phyloP scores from a whole-genome alignment of 2,797 vertebrate species.

The Bovichtus diacanthus region DNA sequence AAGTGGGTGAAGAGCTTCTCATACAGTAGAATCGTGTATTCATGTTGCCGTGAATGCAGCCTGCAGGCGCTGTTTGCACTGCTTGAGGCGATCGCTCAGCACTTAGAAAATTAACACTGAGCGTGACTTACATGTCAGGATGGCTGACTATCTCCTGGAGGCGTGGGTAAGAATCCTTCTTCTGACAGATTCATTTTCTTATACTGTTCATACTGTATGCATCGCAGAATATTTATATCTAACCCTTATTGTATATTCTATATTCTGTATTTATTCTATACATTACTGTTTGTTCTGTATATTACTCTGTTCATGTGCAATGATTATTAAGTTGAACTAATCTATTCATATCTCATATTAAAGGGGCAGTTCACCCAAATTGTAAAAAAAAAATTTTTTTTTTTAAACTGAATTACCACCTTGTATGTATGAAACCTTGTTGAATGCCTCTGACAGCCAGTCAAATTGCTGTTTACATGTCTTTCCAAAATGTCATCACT shows the following conservation, averaged over 20 bases:
- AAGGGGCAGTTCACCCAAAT: neutral
- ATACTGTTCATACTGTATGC: neutral
- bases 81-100: neutral
- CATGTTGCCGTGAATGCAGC: neutral
- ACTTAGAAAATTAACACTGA: too few relatives aligned
- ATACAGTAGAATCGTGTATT: neutral
- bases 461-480: too few relatives aligned
- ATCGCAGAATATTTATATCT: neutral
- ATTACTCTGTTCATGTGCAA: too few relatives aligned
- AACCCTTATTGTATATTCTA: neutral
- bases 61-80: neutral
- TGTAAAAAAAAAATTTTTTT: too few relatives aligned
- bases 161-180: neutral
- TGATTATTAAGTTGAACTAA: too few relatives aligned
- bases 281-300: too few relatives aligned
- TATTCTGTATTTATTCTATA: neutral
- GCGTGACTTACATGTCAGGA: fast-evolving
- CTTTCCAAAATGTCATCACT: too few relatives aligned
- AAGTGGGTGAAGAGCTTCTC: neutral
- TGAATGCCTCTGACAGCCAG: too few relatives aligned
- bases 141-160: neutral
- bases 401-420: too few relatives aligned
- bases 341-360: neutral
- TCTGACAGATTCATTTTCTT: neutral
- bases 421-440: too few relatives aligned